Conservation (phyloP, 2,113 vertebrate species). For the Pica pica region DNA sequence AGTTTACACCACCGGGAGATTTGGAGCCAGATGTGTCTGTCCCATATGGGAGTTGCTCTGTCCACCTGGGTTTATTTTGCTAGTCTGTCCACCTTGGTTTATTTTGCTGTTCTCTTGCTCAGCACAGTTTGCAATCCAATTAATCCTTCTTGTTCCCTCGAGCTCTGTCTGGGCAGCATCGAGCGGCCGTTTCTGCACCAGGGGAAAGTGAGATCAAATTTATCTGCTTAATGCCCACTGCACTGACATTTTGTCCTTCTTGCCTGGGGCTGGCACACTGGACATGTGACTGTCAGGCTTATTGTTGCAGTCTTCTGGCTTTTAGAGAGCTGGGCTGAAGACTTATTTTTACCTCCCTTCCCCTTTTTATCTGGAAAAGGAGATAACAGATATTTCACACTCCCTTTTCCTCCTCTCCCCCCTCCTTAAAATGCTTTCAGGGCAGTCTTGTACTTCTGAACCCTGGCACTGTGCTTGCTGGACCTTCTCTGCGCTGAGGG, state of each 20-base stretch:
- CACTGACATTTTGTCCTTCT: conserved; percentile 21
- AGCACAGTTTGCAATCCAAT: neutral
- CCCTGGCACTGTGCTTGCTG: neutral
- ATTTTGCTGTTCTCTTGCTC: neutral
- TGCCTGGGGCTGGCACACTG: neutral
- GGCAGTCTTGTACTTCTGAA: neutral
- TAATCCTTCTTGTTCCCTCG: neutral
- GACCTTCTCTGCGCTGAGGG: neutral
- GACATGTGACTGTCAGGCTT: neutral
- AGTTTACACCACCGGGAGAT: neutral
- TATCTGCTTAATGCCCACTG: neutral
- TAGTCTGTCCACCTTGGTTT: neutral
- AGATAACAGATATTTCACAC: neutral
- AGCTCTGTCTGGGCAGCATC: neutral
- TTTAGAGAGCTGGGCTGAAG: neutral
- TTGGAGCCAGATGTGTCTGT: neutral
- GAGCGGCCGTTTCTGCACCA: neutral
- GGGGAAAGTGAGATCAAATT: neutral
- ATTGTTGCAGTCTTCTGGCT: neutral
- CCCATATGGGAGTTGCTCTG: neutral
- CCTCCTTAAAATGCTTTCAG: neutral
- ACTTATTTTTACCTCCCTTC: neutral
- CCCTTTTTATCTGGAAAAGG: neutral
- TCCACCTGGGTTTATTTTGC: neutral
- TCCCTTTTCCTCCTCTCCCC: neutral